These are phyloP conservation scores for Mimachlamys varia DNA, from an alignment of 2,888 invertebrate species.

Conservation along the genomic window DNA sequence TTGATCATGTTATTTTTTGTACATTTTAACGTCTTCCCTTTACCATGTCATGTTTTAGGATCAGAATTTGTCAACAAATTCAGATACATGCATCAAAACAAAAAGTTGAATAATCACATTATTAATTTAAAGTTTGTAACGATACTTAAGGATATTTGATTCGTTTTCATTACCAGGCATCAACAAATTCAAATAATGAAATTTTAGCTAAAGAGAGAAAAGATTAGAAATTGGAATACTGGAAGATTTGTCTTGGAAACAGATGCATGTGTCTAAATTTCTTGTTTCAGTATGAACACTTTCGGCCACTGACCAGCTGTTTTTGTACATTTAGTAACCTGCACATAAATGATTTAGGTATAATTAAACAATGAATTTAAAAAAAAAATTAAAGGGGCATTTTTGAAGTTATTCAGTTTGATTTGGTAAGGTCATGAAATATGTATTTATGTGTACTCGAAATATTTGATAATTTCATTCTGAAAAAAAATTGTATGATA, in stretches of 20 bases:
- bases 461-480: neutral
- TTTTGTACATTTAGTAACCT: slow-evolving; percentile 57
- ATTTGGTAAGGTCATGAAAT: slow-evolving; percentile 45
- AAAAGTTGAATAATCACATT: neutral
- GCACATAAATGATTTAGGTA: neutral
- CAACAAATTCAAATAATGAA: neutral
- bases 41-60: slow-evolving; percentile 24
- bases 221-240: neutral
- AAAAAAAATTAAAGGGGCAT: neutral
- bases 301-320: slow-evolving; percentile 43
- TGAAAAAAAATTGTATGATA: neutral
- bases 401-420: slow-evolving; percentile 14
- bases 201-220: neutral
- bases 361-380: neutral
- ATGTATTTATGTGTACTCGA: neutral
- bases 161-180: no score
- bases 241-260: neutral
- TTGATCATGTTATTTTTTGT: neutral
- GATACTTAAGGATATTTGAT: neutral
- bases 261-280: neutral
- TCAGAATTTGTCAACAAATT: neutral
- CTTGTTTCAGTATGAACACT: neutral
- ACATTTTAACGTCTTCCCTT: slow-evolving; percentile 23
- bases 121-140: neutral
- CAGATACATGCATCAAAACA: neutral